A percentile compares a stretch with the other conserved stretches of the same genome.
These are phyloP conservation scores for Ganaspis sp. DNA, from an alignment of 1,140 invertebrate genomes.

Conservation along the genomic window DNA sequence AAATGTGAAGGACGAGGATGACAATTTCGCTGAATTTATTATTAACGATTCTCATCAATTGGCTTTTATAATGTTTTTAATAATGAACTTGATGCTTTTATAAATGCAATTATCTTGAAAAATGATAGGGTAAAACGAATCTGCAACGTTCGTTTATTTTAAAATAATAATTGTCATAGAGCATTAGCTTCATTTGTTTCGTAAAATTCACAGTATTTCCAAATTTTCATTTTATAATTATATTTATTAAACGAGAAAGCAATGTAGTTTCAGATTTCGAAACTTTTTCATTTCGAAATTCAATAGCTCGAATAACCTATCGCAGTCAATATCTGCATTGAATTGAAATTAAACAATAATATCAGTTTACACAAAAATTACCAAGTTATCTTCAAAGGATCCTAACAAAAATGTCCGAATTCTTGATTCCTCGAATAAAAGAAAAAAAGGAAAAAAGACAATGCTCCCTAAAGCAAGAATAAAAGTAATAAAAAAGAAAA, in stretches of 20 bases:
- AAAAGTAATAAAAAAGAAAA: too few relatives aligned
- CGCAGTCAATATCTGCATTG: neutral
- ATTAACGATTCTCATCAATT: neutral
- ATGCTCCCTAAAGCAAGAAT: too few relatives aligned
- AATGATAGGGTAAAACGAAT: constrained; percentile 11
- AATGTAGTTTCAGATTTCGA: constrained; percentile 12
- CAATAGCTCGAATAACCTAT: neutral
- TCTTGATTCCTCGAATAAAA: too few relatives aligned
- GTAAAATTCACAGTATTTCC: neutral
- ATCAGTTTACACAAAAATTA: neutral
- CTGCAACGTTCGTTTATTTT: neutral
- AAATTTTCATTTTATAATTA: constrained; percentile 1
- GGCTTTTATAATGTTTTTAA: neutral
- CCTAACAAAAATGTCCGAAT: neutral
- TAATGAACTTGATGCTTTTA: neutral
- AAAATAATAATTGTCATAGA: neutral
- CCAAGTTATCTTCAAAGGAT: neutral
- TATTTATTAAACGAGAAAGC: constrained; percentile 9
- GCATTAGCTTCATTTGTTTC: neutral
- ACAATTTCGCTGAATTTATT: neutral
- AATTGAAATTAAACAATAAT: constrained; percentile 20
- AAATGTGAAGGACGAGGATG: neutral
- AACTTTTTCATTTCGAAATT: neutral
- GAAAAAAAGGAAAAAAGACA: too few relatives aligned
- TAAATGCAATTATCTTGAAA: constrained; percentile 22